Percentiles rank a stretch among this genome's conserved stretches.
Evolutionary conservation across 2,113 vertebrate genomes (phyloP).

Genomic region (Barnardius zonarius): DNA sequence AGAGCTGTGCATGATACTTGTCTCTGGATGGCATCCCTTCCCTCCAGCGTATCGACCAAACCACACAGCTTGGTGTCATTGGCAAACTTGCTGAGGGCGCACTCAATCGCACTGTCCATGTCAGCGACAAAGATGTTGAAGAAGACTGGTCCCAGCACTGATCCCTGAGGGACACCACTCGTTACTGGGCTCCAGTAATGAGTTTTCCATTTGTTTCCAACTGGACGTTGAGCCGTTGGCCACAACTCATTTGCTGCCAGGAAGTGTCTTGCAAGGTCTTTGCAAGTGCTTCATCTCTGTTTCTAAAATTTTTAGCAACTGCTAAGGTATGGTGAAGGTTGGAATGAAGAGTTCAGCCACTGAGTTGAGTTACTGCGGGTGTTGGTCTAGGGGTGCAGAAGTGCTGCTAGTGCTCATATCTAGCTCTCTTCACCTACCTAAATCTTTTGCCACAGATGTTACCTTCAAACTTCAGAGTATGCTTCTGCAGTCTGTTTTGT

Average conservation of each 20-base stretch:
- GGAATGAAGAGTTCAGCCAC: background rate
- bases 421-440: background rate
- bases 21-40: background rate
- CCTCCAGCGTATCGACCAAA: accelerated
- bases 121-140: background rate
- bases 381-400: background rate
- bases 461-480: background rate
- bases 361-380: background rate
- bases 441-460: background rate
- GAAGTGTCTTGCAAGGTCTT: background rate
- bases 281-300: background rate
- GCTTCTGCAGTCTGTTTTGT: background rate
- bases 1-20: background rate
- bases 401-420: background rate
- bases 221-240: background rate
- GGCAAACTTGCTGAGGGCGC: background rate
- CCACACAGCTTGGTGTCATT: background rate
- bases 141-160: background rate
- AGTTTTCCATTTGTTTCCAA: background rate
- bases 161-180: background rate
- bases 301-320: background rate
- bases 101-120: background rate
- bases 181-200: background rate
- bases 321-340: background rate
- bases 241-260: background rate